Conservation (phyloP, 2,113 vertebrate species). For the Rhinoderma darwinii region DNA sequence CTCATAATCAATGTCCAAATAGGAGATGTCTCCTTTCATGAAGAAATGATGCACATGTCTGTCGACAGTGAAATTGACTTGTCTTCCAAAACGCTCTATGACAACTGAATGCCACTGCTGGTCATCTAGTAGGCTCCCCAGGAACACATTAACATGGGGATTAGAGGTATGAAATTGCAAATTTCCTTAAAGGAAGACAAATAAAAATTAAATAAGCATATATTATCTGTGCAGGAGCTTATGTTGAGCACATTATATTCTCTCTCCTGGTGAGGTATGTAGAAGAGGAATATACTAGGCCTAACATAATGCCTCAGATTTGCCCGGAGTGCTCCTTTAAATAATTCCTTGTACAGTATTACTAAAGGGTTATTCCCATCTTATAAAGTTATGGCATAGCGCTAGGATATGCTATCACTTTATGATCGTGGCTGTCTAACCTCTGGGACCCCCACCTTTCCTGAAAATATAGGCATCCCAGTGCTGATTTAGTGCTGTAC, state of each 20-base stretch:
- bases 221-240: background rate
- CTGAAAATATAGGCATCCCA: too few relatives aligned
- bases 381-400: too few relatives aligned
- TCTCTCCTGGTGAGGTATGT: background rate
- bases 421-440: too few relatives aligned
- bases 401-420: too few relatives aligned
- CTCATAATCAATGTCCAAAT: slow-evolving; percentile 84
- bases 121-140: slow-evolving; percentile 91
- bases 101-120: slow-evolving; percentile 90
- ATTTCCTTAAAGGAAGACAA: slow-evolving; percentile 71
- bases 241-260: background rate
- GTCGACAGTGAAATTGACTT: slow-evolving; percentile 92
- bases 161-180: slow-evolving; percentile 67
- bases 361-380: too few relatives aligned
- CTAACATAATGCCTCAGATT: too few relatives aligned
- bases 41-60: slow-evolving; percentile 80
- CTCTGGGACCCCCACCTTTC: too few relatives aligned
- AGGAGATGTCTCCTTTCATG: slow-evolving; percentile 76
- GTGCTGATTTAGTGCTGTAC: too few relatives aligned
- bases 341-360: too few relatives aligned
- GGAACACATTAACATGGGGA: slow-evolving; percentile 69
- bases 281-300: too few relatives aligned
- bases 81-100: slow-evolving; percentile 79
- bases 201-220: slow-evolving; percentile 12
- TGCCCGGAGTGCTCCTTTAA: too few relatives aligned